phyloP scores from a whole-genome alignment of 2,888 invertebrate species.

The Cylindroiulus punctatus region DNA sequence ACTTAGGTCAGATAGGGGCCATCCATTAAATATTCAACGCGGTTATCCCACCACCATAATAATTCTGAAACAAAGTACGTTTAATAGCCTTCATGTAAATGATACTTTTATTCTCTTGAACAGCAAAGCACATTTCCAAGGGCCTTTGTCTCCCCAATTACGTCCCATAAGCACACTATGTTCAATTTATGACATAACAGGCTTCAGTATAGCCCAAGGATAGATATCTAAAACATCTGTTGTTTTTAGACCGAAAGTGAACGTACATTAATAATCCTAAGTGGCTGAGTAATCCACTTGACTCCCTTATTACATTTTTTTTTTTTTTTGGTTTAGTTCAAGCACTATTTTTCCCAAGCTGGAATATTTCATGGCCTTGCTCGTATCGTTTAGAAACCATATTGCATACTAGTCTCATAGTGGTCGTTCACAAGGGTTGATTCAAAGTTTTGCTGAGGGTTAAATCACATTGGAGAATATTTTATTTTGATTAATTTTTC shows the following conservation, averaged over 20 bases:
- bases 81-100: background rate
- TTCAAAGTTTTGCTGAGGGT: too few relatives aligned
- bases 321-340: background rate
- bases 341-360: background rate
- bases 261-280: conserved; percentile 22
- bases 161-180: conserved; percentile 2
- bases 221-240: conserved; percentile 14
- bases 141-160: conserved; percentile 1
- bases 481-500: too few relatives aligned
- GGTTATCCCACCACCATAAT: background rate
- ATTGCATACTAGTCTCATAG: background rate
- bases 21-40: too few relatives aligned
- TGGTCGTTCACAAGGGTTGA: too few relatives aligned
- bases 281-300: conserved; percentile 28
- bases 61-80: background rate
- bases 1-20: too few relatives aligned
- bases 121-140: background rate
- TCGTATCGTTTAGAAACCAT: background rate
- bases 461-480: too few relatives aligned
- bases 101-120: background rate
- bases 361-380: background rate
- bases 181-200: background rate
- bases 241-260: conserved; percentile 5
- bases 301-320: conserved; percentile 22
- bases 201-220: background rate